A percentile compares a stretch with the other conserved stretches of the same genome.
Evolutionary conservation across 2,797 vertebrate genomes (phyloP).

Genomic region (Paramormyrops hopkinsi): DNA sequence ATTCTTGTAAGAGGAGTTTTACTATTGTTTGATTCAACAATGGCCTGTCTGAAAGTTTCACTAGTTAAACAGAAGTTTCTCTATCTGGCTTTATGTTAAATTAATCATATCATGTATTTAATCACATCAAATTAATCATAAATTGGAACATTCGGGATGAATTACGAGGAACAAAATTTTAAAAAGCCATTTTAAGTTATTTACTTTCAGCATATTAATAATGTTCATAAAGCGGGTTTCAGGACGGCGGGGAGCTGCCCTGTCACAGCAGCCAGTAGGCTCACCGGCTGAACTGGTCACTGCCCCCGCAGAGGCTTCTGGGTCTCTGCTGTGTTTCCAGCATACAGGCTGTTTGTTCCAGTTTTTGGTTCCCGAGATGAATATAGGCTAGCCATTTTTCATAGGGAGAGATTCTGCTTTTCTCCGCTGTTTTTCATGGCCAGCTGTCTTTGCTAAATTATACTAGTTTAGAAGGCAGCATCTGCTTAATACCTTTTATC

Average conservation of each 20-base stretch:
- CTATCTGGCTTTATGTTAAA: not conserved
- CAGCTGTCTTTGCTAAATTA: not conserved
- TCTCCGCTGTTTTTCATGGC: not conserved
- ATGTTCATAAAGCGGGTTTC: not conserved
- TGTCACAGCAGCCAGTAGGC: not conserved
- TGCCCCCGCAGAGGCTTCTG: not conserved
- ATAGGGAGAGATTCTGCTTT: not conserved
- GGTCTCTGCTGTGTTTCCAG: not conserved
- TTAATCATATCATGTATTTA: not conserved
- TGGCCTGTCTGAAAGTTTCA: not conserved
- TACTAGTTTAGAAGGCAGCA: not conserved
- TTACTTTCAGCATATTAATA: not conserved
- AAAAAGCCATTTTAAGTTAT: not conserved
- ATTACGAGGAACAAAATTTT: not conserved
- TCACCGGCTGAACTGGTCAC: not conserved
- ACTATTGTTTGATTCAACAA: slow-evolving; percentile 5
- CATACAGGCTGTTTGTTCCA: not conserved
- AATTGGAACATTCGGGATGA: not conserved
- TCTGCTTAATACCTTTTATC: not conserved
- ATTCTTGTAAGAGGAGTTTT: not conserved
- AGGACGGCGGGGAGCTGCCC: not conserved
- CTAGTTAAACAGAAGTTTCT: not conserved
- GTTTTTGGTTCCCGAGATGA: not conserved
- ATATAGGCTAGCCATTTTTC: not conserved
- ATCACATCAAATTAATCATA: not conserved